Percentiles rank a stretch among this genome's conserved stretches.
phyloP scores from a whole-genome alignment of 2,797 vertebrate species.

The Chloroceryle inda region DNA sequence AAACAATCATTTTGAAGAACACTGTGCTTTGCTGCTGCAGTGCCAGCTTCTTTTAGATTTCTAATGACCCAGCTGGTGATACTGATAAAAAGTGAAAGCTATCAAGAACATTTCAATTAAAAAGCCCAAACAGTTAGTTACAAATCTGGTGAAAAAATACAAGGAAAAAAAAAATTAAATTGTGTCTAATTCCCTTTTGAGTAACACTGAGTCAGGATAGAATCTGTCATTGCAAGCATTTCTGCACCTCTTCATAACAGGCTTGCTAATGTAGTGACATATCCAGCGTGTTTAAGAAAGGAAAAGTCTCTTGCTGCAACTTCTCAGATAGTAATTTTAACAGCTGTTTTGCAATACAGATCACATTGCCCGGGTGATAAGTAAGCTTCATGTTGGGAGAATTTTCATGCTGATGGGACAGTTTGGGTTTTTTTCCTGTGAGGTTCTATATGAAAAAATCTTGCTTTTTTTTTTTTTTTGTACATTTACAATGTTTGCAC shows the following conservation, averaged over 20 bases:
- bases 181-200: not conserved
- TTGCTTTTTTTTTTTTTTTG: not conserved
- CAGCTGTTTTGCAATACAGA: not conserved
- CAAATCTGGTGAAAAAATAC: not conserved
- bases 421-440: not conserved
- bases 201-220: not conserved
- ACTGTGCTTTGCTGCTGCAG: not conserved
- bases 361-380: not conserved
- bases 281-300: not conserved
- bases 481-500: conserved; percentile 83
- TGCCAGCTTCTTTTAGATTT: not conserved
- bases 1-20: not conserved
- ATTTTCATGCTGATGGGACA: not conserved
- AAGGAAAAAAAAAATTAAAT: not conserved
- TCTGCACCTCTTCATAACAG: not conserved
- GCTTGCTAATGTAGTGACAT: not conserved
- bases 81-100: not conserved
- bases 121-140: not conserved
- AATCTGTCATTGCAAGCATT: not conserved
- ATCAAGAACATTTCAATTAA: not conserved
- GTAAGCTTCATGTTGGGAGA: not conserved
- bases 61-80: not conserved
- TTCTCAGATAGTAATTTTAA: not conserved
- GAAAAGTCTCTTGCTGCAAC: not conserved
- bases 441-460: not conserved